Conservation (phyloP, 2,113 vertebrate genomes). For the Oenanthe oenanthe region DNA sequence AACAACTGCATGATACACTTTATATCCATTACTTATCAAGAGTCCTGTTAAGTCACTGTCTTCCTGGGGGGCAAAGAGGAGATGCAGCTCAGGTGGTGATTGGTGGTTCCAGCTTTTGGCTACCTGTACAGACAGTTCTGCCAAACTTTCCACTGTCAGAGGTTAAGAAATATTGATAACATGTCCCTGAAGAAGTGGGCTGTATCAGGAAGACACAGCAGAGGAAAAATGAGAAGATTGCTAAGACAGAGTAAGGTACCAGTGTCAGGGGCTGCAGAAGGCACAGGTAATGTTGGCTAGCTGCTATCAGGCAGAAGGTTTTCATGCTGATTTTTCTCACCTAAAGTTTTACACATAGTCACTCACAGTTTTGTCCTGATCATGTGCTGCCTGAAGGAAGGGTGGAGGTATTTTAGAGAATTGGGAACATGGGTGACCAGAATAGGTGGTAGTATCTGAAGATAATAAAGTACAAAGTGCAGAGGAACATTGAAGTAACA, state of each 20-base stretch:
- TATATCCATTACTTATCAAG: background rate
- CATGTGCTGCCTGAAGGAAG: background rate
- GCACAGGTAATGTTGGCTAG: too few species aligned
- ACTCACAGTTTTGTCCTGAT: background rate
- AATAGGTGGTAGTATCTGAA: background rate
- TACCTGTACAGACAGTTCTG: background rate
- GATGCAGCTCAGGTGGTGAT: background rate
- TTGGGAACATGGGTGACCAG: background rate
- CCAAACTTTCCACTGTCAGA: background rate
- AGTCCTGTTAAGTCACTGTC: background rate
- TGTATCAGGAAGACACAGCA: background rate
- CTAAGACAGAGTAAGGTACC: background rate
- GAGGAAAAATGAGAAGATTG: background rate
- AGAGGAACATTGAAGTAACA: background rate
- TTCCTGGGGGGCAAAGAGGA: background rate
- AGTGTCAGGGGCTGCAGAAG: rapidly evolving
- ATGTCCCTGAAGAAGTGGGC: background rate
- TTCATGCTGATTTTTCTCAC: background rate
- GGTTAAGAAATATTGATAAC: background rate
- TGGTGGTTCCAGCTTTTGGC: background rate
- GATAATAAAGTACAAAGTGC: background rate
- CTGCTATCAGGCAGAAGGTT: background rate
- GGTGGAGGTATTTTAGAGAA: background rate
- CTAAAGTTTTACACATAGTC: background rate
- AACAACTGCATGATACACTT: background rate